A percentile compares a stretch with the other conserved stretches of the same genome.
phyloP scores from a whole-genome alignment of 2,113 vertebrate genomes.

The Cebus imitator region DNA sequence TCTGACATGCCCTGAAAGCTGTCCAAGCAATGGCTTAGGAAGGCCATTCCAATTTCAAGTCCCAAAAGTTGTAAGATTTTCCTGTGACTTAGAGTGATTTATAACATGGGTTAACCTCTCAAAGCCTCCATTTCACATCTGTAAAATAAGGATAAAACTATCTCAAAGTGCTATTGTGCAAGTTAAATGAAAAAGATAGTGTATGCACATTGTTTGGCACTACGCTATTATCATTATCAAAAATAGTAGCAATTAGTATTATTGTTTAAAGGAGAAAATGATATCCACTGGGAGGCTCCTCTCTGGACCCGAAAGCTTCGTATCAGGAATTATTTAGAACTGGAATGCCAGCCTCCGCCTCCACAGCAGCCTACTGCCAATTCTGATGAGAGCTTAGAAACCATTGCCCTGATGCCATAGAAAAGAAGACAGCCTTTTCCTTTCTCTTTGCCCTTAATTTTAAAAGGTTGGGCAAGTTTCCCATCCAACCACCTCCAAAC shows the following conservation, averaged over 20 bases:
- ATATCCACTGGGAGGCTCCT: background rate
- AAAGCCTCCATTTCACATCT: background rate
- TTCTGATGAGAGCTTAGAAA: background rate
- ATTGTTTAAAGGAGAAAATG: background rate
- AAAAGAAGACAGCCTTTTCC: background rate
- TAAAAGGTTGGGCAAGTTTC: background rate
- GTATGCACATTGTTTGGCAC: background rate
- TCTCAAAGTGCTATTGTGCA: background rate
- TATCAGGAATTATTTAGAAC: background rate
- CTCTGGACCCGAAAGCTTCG: background rate
- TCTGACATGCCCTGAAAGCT: background rate
- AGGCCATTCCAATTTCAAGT: background rate
- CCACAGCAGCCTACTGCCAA: no score
- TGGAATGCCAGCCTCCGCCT: background rate
- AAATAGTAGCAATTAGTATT: background rate
- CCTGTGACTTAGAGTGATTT: background rate
- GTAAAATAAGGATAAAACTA: background rate
- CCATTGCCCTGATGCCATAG: background rate
- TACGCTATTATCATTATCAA: background rate
- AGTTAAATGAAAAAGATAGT: background rate
- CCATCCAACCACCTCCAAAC: background rate
- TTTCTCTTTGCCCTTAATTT: background rate
- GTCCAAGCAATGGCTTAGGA: no score
- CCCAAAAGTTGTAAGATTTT: background rate
- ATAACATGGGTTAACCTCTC: background rate